Evolutionary conservation across 2,888 invertebrate genomes (phyloP).

Genomic region (Encarsia formosa): DNA sequence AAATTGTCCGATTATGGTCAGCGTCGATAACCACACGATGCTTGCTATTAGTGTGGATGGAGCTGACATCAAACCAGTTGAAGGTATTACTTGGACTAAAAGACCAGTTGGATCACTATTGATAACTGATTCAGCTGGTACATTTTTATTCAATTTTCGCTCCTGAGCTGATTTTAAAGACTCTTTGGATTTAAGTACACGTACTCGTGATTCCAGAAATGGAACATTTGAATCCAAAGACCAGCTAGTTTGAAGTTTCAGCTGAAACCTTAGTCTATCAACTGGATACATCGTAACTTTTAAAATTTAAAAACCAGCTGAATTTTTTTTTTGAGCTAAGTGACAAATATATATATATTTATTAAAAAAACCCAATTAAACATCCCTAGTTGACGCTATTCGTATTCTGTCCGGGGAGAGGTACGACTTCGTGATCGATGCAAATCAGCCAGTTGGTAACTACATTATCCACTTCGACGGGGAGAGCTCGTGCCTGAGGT

Average conservation of each 20-base stretch:
- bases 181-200: too few species aligned
- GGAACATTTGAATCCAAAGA: too few species aligned
- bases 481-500: neutral
- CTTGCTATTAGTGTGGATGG: slow-evolving; percentile 2
- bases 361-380: too few species aligned
- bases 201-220: too few species aligned
- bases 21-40: neutral
- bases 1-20: neutral
- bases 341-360: neutral
- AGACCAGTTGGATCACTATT: neutral
- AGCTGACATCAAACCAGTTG: neutral
- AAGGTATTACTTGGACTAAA: slow-evolving; percentile 1
- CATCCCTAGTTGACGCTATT: slow-evolving; percentile 3
- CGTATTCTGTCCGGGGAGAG: slow-evolving; percentile 3
- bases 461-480: neutral
- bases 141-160: too few species aligned
- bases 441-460: slow-evolving; percentile 1
- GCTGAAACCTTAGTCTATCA: too few species aligned
- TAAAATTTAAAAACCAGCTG: neutral
- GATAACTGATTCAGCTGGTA: neutral
- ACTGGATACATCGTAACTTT: neutral
- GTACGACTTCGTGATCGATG: slow-evolving; percentile 7
- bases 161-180: too few species aligned
- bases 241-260: too few species aligned
- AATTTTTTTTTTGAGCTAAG: too few species aligned